Evolutionary conservation across 2,888 invertebrate genomes (phyloP).

Genomic region (Schizaphis graminum): DNA sequence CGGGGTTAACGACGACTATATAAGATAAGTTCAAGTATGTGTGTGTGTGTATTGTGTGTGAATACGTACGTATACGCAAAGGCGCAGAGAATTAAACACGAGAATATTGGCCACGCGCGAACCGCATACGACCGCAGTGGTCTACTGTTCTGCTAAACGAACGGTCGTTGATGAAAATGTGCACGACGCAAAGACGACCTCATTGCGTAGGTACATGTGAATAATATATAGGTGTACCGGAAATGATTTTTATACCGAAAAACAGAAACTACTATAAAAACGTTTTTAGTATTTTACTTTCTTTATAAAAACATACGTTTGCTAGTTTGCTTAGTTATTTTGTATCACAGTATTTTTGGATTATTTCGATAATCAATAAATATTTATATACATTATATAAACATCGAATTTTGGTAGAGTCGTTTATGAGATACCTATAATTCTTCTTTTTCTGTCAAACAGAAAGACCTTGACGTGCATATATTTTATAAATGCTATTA

Average conservation of each 20-base stretch:
- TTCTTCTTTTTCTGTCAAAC: not conserved
- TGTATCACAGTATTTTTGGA: not conserved
- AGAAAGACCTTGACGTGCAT: not conserved
- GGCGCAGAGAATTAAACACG: not conserved
- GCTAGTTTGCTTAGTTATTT: not conserved
- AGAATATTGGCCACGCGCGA: not conserved
- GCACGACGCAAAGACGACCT: not conserved
- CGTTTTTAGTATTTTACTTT: not conserved
- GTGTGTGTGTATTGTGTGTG: not conserved
- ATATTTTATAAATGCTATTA: not conserved
- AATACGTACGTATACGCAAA: not conserved
- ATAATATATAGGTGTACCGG: not conserved
- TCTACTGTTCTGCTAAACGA: not conserved
- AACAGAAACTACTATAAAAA: not conserved
- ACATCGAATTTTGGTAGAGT: not conserved
- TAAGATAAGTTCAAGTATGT: not conserved
- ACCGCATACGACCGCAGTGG: not conserved
- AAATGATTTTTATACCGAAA: not conserved
- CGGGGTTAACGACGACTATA: conserved; percentile 15
- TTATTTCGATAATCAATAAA: not conserved
- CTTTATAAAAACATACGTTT: not conserved
- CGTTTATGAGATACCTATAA: not conserved
- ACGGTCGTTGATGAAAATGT: not conserved
- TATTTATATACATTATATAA: not conserved
- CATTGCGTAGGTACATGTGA: not conserved